Base-by-base conservation (phyloP, 2,113 vertebrate species). In the Diadophis punctatus region DNA sequence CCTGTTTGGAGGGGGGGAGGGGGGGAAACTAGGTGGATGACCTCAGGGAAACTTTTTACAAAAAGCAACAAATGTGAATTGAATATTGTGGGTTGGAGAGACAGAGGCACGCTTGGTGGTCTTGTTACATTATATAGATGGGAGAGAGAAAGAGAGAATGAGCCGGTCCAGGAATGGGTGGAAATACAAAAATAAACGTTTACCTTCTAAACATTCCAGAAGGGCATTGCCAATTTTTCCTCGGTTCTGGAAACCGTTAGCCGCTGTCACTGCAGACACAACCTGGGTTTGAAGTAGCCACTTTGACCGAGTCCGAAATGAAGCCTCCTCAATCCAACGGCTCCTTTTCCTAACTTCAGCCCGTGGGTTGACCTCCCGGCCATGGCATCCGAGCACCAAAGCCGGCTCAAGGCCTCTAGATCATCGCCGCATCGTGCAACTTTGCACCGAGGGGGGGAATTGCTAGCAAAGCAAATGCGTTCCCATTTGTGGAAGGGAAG, bases 111-210 rank as follows among this genome's bases (percentile, higher is more conserved):
- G 23, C 98, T 99, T 98, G 98, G 99, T 99, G 99, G 99, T 99
- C 99, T 97, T 20, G 96, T 94, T 97, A 94, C 93, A 95, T 97
- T 97, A 96, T 95, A 97, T 94, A 91, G 97, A 97, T 91, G 43
- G 85, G 97, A 97, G 97, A 98, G 97, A 95, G 96, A 84, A 95
- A 96, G 95, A 91, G 96, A 98, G 97, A 96, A 96, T 96, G 96
- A 96, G 94, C 94, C 96, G 96, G 95, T 96, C 97, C 96, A 89
- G 91, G 63, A 88, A 86, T 10, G 56, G 55, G 30, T 46, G 55
- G 98, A 97, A 96, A n/a, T 97, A 98, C 98, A 98, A 98, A 99
- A 99, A 99, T 99, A 99, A 99, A 99, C 98, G 97, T 90, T 97
- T 98, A 97, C 98, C 97, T 98, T 98, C 98, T 98, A 97, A 55